Base-by-base conservation (phyloP, 2,797 vertebrate species). In the Catostomus latipinnis region DNA sequence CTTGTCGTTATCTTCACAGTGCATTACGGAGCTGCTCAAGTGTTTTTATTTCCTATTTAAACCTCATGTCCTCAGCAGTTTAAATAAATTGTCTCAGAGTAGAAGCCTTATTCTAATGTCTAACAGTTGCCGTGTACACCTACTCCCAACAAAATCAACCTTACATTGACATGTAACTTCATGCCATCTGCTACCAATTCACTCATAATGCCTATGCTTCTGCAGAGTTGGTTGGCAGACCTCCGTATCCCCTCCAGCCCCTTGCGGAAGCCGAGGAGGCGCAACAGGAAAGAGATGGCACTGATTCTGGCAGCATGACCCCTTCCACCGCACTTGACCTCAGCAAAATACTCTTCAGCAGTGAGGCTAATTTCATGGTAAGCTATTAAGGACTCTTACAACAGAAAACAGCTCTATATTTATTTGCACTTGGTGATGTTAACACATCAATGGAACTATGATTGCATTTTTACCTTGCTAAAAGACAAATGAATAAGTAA, bases 291-390 rank as follows among this genome's bases (percentile, higher is more conserved):
- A 43, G 46, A 58, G 74, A 82, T 67, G 50, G 34, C 34, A 34
- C 34, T 4, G 34, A 34, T 34, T 34, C 34, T 34, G 34, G 34
- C 34, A 34, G 34, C 34, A 34, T 74, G 83, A 73, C 11, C 45
- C 56, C 81, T 45, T 71, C 65, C 74, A 49, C 50, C 0, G 8
- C 63, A 46, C 79, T 74, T 22, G 10, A 86, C 65, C 68, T 87
- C 11, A 82, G 58, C 0, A 48, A 71, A 11, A 84, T 91, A 18
- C 80, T 90, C 3, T 80, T 83, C 14, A 89, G 92, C 75, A 88
- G 91, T 58, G 87, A 91, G 69, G 81, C 80, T 43, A 86, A 91
- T 75, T 90, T 90, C 84, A 89, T 90, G 89, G 95, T 95, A 89
- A 72, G 87, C 72, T 12, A 60, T 70, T 81, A 0, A 63, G 34